Evolutionary conservation across 2,888 invertebrate species (phyloP).

Genomic region (Chironomus riparius): DNA sequence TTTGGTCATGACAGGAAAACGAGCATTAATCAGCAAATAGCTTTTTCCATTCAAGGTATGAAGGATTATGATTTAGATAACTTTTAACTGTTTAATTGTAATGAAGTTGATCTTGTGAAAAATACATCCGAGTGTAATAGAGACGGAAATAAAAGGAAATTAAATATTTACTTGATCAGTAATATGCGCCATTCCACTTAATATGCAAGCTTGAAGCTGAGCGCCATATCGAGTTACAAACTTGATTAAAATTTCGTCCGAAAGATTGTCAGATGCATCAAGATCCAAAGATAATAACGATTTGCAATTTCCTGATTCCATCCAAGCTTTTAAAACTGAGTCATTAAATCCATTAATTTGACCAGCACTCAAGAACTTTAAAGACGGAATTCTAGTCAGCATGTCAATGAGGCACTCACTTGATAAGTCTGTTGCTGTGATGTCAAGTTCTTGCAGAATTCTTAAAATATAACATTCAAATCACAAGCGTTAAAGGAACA

Average conservation of each 20-base stretch:
- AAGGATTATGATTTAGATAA: too few species aligned
- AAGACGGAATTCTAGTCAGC: conserved; percentile 73
- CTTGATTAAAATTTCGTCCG: conserved; percentile 85
- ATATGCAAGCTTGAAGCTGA: conserved; percentile 76
- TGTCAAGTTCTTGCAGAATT: conserved; percentile 83
- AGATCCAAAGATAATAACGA: conserved; percentile 82
- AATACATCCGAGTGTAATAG: not conserved
- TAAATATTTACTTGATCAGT: conserved; percentile 62
- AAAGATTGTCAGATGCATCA: conserved; percentile 89
- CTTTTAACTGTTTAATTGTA: too few species aligned
- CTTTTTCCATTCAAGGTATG: too few species aligned
- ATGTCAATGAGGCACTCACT: conserved; percentile 90
- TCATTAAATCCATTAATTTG: conserved; percentile 98
- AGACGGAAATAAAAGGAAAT: not conserved
- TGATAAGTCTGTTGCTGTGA: conserved; percentile 92
- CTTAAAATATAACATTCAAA: not conserved
- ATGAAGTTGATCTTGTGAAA: too few species aligned
- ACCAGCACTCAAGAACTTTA: conserved; percentile 84
- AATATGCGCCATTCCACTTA: conserved; percentile 95
- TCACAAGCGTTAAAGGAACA: too few species aligned
- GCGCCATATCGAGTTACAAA: conserved; percentile 84
- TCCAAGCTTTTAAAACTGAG: conserved; percentile 83
- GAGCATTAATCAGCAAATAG: too few species aligned
- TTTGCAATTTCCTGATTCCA: conserved; percentile 73
- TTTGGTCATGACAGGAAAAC: too few species aligned